Percentiles rank a stretch among this genome's conserved stretches.
Conservation (phyloP, 2,797 vertebrate species). For the Hapalemur alaotrensis region DNA sequence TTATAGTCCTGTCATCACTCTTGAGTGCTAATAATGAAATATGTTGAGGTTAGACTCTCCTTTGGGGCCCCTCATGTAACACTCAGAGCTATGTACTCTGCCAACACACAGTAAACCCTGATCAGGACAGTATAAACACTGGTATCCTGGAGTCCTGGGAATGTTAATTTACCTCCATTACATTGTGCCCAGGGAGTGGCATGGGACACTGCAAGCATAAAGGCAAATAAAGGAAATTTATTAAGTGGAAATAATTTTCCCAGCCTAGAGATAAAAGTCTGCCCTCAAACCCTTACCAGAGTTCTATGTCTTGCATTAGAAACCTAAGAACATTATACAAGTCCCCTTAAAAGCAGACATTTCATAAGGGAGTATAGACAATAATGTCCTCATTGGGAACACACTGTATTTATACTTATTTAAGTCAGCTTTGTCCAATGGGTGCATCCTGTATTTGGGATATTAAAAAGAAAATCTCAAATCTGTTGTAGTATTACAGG, state of each 20-base stretch:
- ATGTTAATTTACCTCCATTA: constrained; percentile 27
- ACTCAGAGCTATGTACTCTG: neutral
- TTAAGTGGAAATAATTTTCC: constrained; percentile 38
- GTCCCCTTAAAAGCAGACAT: neutral
- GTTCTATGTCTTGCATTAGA: neutral
- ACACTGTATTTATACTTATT: neutral
- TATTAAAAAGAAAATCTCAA: neutral
- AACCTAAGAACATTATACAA: constrained; percentile 20
- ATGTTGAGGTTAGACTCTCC: constrained; percentile 25
- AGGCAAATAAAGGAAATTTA: constrained; percentile 45
- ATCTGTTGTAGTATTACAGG: neutral
- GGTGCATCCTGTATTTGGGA: neutral
- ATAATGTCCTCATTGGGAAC: neutral
- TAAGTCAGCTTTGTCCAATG: neutral
- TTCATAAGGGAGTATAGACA: neutral
- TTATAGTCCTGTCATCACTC: neutral
- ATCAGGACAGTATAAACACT: neutral
- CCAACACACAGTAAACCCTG: neutral
- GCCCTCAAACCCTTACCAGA: neutral
- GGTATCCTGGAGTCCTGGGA: constrained; percentile 32
- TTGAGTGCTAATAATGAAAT: constrained; percentile 11
- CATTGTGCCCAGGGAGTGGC: neutral
- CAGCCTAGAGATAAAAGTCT: neutral
- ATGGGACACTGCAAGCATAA: neutral
- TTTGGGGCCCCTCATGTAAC: neutral